Conservation (phyloP, 2,888 invertebrate species). For the Carcina quercana region DNA sequence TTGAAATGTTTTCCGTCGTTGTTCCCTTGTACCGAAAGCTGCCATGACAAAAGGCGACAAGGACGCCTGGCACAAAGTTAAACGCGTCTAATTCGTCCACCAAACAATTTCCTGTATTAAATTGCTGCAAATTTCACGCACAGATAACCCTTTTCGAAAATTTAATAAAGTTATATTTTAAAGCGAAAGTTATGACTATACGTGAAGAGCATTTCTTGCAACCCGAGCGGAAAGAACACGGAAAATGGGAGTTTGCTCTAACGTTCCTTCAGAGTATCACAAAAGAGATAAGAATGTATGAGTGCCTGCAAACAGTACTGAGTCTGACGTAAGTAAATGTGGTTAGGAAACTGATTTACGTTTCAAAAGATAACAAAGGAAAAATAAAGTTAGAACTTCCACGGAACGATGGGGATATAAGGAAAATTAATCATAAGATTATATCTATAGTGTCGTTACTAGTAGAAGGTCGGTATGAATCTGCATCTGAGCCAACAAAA, state of each 20-base stretch:
- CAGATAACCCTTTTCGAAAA: constrained; percentile 40
- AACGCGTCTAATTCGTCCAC: constrained; percentile 50
- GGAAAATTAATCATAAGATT: no score
- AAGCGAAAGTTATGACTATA: not conserved
- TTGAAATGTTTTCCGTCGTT: constrained; percentile 43
- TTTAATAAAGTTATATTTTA: not conserved
- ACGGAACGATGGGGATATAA: no score
- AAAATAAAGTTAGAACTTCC: no score
- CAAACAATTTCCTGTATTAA: constrained; percentile 42
- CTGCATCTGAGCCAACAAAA: no score
- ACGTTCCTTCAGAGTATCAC: constrained; percentile 27
- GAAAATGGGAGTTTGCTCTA: constrained; percentile 30
- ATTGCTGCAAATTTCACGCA: constrained; percentile 48
- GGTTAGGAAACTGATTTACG: constrained; percentile 24
- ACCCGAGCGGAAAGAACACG: constrained; percentile 26
- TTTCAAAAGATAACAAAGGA: no score
- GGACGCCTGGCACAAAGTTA: constrained; percentile 42
- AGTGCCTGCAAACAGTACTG: constrained; percentile 35
- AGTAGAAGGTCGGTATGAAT: no score
- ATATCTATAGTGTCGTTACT: no score
- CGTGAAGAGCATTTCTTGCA: constrained; percentile 18
- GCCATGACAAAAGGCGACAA: constrained; percentile 52
- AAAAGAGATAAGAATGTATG: constrained; percentile 33
- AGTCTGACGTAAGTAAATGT: constrained; percentile 19
- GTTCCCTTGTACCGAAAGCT: constrained; percentile 47